Conservation (phyloP, 2,113 vertebrate species). For the Calypte anna region DNA sequence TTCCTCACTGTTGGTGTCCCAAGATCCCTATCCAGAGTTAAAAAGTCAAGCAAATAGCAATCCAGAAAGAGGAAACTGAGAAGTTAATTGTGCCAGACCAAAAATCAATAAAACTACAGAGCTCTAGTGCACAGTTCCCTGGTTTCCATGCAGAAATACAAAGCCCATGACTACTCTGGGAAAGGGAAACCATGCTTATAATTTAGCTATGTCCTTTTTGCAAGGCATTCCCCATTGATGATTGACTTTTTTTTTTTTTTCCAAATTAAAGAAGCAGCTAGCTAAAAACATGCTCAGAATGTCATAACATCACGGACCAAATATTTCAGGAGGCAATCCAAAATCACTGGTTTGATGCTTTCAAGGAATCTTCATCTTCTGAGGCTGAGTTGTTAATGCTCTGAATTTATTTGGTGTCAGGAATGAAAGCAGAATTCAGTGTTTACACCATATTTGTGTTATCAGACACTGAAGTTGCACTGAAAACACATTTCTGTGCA, state of each 20-base stretch:
- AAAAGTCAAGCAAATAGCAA: not conserved
- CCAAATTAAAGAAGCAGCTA: not conserved
- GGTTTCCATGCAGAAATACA: constrained; percentile 4
- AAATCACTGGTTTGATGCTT: not conserved
- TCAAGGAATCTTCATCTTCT: constrained; percentile 17
- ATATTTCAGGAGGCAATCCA: constrained; percentile 15
- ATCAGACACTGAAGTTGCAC: not conserved
- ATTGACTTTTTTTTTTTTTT: not conserved
- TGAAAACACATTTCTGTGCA: not conserved
- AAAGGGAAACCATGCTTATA: not conserved
- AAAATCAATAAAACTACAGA: constrained; percentile 27
- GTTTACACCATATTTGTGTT: not conserved
- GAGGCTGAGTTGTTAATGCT: not conserved
- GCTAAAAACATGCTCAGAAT: not conserved
- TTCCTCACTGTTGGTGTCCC: not conserved
- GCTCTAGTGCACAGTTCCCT: constrained; percentile 17
- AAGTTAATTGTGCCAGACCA: constrained; percentile 51
- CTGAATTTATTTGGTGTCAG: not conserved
- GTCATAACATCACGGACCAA: not conserved
- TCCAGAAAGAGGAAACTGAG: constrained; percentile 1
- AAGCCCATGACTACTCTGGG: constrained; percentile 31
- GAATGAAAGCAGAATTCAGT: not conserved
- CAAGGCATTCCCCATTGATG: not conserved
- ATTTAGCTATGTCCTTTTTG: not conserved
- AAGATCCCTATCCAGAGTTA: not conserved